Conservation (phyloP, 2,113 vertebrate genomes). For the Probosciger aterrimus region DNA sequence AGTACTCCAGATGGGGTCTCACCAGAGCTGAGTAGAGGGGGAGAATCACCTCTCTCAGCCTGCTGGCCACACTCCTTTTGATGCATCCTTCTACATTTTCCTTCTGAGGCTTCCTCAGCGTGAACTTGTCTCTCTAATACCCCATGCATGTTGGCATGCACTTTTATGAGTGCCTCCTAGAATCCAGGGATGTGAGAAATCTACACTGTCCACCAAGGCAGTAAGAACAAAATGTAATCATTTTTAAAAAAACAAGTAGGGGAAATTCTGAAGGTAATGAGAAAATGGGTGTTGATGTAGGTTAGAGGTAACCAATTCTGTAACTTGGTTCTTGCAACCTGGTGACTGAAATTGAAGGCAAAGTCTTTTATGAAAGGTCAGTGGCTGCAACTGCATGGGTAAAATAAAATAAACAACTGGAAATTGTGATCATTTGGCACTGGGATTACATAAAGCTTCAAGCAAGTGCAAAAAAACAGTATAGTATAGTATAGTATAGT, state of each 20-base stretch:
- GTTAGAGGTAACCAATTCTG: neutral
- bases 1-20: neutral
- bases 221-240: neutral
- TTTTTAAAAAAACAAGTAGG: neutral
- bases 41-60: neutral
- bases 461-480: neutral
- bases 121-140: neutral
- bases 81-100: neutral
- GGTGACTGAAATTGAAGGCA: neutral
- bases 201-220: neutral
- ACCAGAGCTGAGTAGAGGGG: neutral
- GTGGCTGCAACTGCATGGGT: neutral
- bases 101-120: neutral
- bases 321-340: neutral
- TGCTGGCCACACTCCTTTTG: neutral
- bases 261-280: neutral
- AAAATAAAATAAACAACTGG: neutral
- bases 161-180: neutral
- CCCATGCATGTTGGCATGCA: neutral
- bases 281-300: neutral
- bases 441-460: neutral
- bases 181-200: neutral
- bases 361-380: neutral
- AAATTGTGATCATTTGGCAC: neutral
- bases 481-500: too few relatives aligned